These are phyloP conservation scores for Leptonema lineaticorne DNA, from an alignment of 1,140 invertebrate species.

Conservation along the genomic window DNA sequence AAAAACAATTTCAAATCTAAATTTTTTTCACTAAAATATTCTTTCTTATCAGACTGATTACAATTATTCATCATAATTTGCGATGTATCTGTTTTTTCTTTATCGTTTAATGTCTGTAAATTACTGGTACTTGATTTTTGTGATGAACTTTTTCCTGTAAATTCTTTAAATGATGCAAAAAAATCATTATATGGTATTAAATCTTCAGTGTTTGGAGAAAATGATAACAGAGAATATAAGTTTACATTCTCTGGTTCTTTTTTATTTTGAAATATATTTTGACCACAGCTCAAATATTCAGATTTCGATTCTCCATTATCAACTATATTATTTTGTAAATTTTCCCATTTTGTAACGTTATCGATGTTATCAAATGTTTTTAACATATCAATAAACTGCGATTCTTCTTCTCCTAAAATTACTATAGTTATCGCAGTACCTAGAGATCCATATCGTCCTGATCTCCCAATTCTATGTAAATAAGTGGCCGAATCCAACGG, in stretches of 20 bases:
- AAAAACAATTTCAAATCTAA: too few relatives aligned
- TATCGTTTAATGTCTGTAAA: too few relatives aligned
- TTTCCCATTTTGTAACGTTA: slow-evolving; percentile 1
- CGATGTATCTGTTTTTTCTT: too few relatives aligned
- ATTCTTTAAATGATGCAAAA: neutral
- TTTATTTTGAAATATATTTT: too few relatives aligned
- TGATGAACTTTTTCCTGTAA: neutral
- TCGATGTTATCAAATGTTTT: slow-evolving; percentile 14
- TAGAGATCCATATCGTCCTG: slow-evolving; percentile 84
- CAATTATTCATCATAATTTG: too few relatives aligned
- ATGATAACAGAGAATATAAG: neutral
- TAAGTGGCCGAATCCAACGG: slow-evolving; percentile 84
- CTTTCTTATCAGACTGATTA: too few relatives aligned
- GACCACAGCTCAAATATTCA: too few relatives aligned
- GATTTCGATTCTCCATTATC: too few relatives aligned
- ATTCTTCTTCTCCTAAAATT: slow-evolving; percentile 57
- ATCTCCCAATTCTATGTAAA: slow-evolving; percentile 92
- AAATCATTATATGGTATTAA: neutral
- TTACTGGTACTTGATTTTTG: too few relatives aligned
- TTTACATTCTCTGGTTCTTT: neutral
- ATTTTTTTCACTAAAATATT: too few relatives aligned
- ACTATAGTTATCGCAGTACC: slow-evolving; percentile 72
- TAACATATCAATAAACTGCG: slow-evolving; percentile 51
- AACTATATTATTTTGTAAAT: too few relatives aligned
- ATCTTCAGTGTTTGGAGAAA: neutral